Percentiles rank a stretch among this genome's conserved stretches.
These are phyloP conservation scores for Dunckerocampus dactyliophorus DNA, from an alignment of 2,113 vertebrate species.

Conservation along the genomic window DNA sequence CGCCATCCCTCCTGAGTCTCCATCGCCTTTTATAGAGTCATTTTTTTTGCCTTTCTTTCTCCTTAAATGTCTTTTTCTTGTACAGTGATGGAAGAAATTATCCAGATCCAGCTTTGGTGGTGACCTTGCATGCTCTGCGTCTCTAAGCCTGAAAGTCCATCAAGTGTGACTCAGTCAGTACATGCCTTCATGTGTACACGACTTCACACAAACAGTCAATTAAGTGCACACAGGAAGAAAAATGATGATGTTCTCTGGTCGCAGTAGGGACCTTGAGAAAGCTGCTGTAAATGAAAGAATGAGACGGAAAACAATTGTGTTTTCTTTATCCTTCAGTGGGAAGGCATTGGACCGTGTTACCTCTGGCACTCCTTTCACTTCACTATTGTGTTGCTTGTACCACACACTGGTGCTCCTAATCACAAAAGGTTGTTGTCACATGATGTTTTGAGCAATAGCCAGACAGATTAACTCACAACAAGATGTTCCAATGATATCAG, in stretches of 20 bases:
- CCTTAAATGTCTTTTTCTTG: background rate
- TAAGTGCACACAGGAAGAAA: slow-evolving; percentile 9
- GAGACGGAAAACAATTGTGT: slow-evolving; percentile 43
- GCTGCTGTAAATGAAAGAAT: slow-evolving; percentile 59
- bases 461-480: no score
- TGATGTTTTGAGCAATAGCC: background rate
- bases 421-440: no score
- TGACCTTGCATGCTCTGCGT: slow-evolving; percentile 21
- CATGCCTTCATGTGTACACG: background rate
- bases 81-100: slow-evolving; percentile 1
- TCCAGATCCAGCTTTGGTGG: slow-evolving; percentile 3
- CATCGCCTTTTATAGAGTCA: background rate
- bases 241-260: slow-evolving; percentile 27
- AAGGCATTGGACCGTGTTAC: slow-evolving; percentile 53
- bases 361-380: slow-evolving; percentile 37
- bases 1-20: slow-evolving; percentile 2
- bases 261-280: slow-evolving; percentile 59
- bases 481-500: background rate
- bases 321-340: slow-evolving; percentile 56
- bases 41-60: background rate
- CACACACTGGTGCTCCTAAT: background rate
- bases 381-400: background rate
- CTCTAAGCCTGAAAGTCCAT: slow-evolving; percentile 9
- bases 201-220: slow-evolving; percentile 11
- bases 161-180: slow-evolving; percentile 27